phyloP scores from a whole-genome alignment of 2,888 invertebrate genomes.

The Dasysyrphus albostriatus region DNA sequence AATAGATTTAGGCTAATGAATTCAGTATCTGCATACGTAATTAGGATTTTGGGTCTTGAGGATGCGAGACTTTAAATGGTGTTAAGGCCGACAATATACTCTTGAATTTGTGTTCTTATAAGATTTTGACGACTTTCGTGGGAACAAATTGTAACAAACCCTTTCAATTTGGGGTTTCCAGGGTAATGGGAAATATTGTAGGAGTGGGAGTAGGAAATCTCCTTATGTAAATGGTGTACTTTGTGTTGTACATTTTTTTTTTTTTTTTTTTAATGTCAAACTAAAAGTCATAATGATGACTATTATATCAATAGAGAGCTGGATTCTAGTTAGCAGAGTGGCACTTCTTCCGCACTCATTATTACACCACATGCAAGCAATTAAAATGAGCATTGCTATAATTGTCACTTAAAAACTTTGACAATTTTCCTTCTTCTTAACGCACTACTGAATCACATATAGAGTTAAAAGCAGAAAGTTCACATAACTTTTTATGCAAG shows the following conservation, averaged over 20 bases:
- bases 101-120: conserved; percentile 25
- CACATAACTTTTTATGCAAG: conserved; percentile 19
- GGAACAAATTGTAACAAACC: conserved; percentile 10
- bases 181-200: too few species aligned
- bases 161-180: conserved; percentile 3
- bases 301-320: conserved; percentile 10
- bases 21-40: conserved; percentile 68
- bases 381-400: conserved; percentile 62
- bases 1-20: conserved; percentile 72
- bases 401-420: conserved; percentile 70
- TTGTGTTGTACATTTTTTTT: background rate
- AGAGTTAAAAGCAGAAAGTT: conserved; percentile 44
- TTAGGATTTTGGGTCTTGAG: conserved; percentile 50
- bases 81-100: conserved; percentile 47
- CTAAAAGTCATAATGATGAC: conserved; percentile 18
- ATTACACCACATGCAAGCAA: conserved; percentile 53
- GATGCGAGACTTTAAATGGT: conserved; percentile 40
- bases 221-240: background rate
- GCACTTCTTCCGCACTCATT: conserved; percentile 29
- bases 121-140: conserved; percentile 26
- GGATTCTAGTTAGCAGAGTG: background rate
- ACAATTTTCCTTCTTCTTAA: conserved; percentile 44
- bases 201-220: background rate
- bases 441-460: conserved; percentile 22
- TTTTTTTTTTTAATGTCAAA: conserved; percentile 12